Evolutionary conservation across 2,888 invertebrate genomes (phyloP).

Genomic region (Brenthis ino): DNA sequence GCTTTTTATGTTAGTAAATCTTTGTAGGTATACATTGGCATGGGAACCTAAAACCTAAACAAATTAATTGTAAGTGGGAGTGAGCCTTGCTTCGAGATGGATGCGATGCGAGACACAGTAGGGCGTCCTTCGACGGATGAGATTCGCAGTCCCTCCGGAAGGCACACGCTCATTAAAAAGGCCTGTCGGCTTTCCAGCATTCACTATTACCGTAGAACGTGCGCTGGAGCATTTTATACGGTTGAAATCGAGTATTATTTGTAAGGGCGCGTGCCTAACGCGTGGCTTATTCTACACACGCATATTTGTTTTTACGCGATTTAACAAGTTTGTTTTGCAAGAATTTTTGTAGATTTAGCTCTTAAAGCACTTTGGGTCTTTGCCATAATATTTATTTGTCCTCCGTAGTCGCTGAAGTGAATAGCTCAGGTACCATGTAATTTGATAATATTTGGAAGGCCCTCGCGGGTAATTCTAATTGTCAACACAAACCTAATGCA

Average conservation of each 20-base stretch:
- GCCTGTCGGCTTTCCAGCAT: slow-evolving; percentile 60
- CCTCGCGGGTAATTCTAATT: slow-evolving; percentile 3
- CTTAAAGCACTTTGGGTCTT: no score
- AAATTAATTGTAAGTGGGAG: slow-evolving; percentile 28
- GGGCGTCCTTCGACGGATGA: slow-evolving; percentile 49
- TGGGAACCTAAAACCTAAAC: slow-evolving; percentile 14
- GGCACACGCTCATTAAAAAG: slow-evolving; percentile 67
- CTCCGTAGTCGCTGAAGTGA: not conserved
- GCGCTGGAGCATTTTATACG: slow-evolving; percentile 46
- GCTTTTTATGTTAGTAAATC: no score
- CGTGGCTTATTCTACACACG: slow-evolving; percentile 54
- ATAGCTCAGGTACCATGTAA: not conserved
- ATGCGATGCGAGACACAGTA: slow-evolving; percentile 37
- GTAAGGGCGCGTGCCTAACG: slow-evolving; percentile 53
- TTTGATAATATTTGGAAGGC: not conserved
- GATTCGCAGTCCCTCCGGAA: slow-evolving; percentile 54
- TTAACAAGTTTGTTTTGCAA: slow-evolving; percentile 65
- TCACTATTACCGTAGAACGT: slow-evolving; percentile 41
- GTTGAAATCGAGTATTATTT: slow-evolving; percentile 52
- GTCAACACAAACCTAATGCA: no score
- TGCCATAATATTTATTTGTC: not conserved
- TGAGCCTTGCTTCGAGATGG: slow-evolving; percentile 33
- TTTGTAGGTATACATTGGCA: not conserved
- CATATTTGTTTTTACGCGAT: slow-evolving; percentile 77
- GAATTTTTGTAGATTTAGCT: slow-evolving; percentile 5